A percentile compares a stretch with the other conserved stretches of the same genome.
These are phyloP conservation scores for Trachelipus rathkii DNA, from an alignment of 1,140 invertebrate genomes.

Conservation along the genomic window DNA sequence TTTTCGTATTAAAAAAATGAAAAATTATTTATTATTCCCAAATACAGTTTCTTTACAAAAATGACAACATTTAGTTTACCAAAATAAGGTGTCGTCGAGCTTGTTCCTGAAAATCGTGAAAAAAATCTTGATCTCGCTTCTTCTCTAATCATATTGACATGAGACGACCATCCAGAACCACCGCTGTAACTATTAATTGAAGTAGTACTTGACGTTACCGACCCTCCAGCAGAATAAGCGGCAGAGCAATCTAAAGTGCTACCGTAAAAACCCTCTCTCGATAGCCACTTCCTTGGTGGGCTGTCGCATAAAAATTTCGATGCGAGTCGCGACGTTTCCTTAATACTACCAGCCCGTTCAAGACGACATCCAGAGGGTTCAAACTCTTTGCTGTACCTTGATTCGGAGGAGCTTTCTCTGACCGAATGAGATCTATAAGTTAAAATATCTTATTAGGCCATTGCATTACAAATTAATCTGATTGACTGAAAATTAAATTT, in stretches of 20 bases:
- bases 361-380: constrained; percentile 14
- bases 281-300: constrained; percentile 11
- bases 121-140: constrained; percentile 1
- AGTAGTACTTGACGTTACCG: constrained; percentile 7
- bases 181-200: constrained; percentile 2
- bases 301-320: background rate
- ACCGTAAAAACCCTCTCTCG: constrained; percentile 21
- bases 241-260: background rate
- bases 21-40: background rate
- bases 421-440: background rate
- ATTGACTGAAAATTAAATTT: too few species aligned
- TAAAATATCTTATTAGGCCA: too few species aligned
- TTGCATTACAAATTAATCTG: too few species aligned
- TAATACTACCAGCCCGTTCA: constrained; percentile 24
- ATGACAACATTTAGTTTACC: background rate
- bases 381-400: background rate
- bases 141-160: constrained; percentile 27
- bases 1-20: background rate
- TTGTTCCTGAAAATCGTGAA: background rate
- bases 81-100: background rate
- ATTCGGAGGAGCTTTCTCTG: constrained; percentile 7
- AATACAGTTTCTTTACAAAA: background rate
- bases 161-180: constrained; percentile 26
- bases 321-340: constrained; percentile 13
- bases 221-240: constrained; percentile 12